A percentile compares a stretch with the other conserved stretches of the same genome.
phyloP scores from a whole-genome alignment of 2,113 vertebrate genomes.

The Onychostoma macrolepis region DNA sequence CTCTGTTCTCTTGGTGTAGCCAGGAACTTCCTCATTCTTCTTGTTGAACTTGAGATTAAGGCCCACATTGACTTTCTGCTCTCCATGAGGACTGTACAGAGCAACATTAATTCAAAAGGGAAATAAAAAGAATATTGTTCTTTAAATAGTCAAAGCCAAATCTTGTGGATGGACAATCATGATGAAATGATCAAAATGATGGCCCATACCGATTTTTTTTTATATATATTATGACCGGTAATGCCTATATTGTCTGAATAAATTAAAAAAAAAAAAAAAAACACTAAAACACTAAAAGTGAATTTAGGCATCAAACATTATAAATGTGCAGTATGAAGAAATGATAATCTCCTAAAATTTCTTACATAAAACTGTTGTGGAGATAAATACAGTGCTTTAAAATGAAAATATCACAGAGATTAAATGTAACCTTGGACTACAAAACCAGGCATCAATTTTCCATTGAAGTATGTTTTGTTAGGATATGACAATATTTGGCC shows the following conservation, averaged over 20 bases:
- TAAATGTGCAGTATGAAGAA: neutral
- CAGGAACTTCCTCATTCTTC: conserved; percentile 98
- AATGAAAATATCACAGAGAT: neutral
- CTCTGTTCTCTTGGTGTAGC: conserved; percentile 94
- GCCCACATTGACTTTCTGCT: conserved; percentile 93
- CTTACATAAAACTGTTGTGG: neutral
- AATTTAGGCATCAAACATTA: neutral
- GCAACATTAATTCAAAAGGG: neutral
- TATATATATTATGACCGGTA: neutral
- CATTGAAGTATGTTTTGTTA: too few relatives aligned
- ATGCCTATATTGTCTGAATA: neutral
- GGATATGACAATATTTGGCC: too few relatives aligned
- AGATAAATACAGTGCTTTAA: neutral
- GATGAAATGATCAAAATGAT: neutral
- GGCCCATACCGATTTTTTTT: neutral
- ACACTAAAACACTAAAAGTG: neutral
- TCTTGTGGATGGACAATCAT: neutral
- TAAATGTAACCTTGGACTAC: neutral
- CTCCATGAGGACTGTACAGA: conserved; percentile 87
- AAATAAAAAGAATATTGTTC: neutral
- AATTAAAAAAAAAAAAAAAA: neutral
- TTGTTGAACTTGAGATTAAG: conserved; percentile 99
- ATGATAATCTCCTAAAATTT: neutral
- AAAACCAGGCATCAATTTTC: too few relatives aligned
- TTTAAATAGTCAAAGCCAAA: neutral